A percentile compares a stretch with the other conserved stretches of the same genome.
Evolutionary conservation across 2,888 invertebrate genomes (phyloP).

Genomic region (Napeogenes inachia): DNA sequence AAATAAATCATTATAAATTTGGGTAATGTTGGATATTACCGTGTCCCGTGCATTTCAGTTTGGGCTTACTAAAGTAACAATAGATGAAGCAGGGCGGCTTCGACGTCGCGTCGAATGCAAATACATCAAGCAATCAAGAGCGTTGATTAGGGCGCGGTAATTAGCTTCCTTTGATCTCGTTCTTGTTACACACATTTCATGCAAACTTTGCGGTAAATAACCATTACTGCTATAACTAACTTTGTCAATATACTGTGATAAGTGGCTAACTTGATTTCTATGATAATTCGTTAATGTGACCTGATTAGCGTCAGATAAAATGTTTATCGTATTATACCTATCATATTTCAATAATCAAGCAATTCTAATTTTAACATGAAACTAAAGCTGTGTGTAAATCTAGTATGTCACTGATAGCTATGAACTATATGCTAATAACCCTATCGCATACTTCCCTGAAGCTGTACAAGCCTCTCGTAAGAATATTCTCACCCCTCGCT

Average conservation of each 20-base stretch:
- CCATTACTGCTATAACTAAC: constrained; percentile 34
- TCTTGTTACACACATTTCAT: constrained; percentile 58
- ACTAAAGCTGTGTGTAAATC: not conserved
- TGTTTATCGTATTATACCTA: too few species aligned
- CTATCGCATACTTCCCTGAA: constrained; percentile 57
- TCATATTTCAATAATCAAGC: too few species aligned
- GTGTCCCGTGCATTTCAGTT: not conserved
- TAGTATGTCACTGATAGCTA: constrained; percentile 20
- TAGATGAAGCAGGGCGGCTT: constrained; percentile 29
- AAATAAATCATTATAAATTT: not conserved
- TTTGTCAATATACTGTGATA: not conserved
- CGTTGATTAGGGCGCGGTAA: constrained; percentile 66
- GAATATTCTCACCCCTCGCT: constrained; percentile 68
- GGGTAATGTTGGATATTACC: not conserved
- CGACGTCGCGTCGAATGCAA: constrained; percentile 48
- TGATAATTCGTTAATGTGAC: too few species aligned
- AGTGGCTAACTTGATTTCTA: not conserved
- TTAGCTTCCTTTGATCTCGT: constrained; percentile 70
- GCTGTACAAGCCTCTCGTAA: constrained; percentile 69
- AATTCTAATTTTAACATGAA: too few species aligned
- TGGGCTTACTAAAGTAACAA: constrained; percentile 27
- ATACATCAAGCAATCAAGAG: constrained; percentile 61
- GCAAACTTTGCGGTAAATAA: constrained; percentile 43
- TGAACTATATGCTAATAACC: constrained; percentile 32
- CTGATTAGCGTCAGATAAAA: too few species aligned